phyloP scores from a whole-genome alignment of 2,888 invertebrate species.

The Blera fallax region DNA sequence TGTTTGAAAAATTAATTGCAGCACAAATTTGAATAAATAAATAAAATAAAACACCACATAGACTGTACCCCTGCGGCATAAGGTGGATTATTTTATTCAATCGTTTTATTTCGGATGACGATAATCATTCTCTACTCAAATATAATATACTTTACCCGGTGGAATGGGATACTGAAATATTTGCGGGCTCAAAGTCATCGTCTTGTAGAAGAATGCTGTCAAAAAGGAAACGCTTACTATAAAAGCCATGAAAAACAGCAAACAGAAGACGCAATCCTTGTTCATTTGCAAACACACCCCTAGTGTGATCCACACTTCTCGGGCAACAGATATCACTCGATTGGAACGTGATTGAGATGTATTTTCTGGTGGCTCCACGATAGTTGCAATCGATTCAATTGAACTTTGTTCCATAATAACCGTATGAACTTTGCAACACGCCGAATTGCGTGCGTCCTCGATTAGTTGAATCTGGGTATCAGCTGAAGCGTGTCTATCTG shows the following conservation, averaged over 20 bases:
- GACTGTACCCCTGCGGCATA: not conserved
- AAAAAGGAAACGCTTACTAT: constrained; percentile 79
- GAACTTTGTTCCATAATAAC: constrained; percentile 22
- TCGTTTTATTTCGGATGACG: not conserved
- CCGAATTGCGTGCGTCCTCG: constrained; percentile 41
- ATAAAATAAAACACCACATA: not conserved
- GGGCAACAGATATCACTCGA: not conserved
- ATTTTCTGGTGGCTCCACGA: not conserved
- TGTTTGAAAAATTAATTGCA: no score
- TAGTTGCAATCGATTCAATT: not conserved
- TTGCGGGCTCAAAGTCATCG: constrained; percentile 75
- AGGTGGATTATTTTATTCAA: not conserved
- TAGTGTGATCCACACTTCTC: constrained; percentile 7
- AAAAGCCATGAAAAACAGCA: constrained; percentile 79
- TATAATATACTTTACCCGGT: constrained; percentile 29
- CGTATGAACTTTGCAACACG: constrained; percentile 46
- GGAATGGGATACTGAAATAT: constrained; percentile 55
- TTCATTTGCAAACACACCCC: constrained; percentile 75
- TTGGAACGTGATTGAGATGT: not conserved
- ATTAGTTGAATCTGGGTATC: not conserved
- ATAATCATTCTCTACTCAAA: not conserved
- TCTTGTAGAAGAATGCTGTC: constrained; percentile 80
- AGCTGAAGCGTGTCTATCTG: not conserved
- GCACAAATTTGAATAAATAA: no score
- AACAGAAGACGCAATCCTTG: constrained; percentile 79